Evolutionary conservation across 1,140 invertebrate species (phyloP).

Genomic region (Trichonephila clavata): DNA sequence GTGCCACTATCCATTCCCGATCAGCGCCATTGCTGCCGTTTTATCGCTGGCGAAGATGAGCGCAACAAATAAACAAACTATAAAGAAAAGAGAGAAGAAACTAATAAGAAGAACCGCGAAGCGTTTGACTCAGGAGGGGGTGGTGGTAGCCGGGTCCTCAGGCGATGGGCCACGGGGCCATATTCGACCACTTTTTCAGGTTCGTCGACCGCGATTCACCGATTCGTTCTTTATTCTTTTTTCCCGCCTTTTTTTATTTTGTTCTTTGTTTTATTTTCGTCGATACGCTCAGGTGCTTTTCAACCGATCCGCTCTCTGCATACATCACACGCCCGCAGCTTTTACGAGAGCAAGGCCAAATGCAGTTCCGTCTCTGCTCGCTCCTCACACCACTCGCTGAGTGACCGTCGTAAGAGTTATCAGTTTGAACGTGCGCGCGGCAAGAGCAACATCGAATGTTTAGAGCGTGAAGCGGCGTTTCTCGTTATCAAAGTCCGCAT

Average conservation of each 20-base stretch:
- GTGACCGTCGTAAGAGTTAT: not conserved
- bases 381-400: not conserved
- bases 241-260: slow-evolving; percentile 16
- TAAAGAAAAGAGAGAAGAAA: slow-evolving; percentile 11
- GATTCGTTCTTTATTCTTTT: slow-evolving; percentile 41
- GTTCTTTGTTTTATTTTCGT: slow-evolving; percentile 25
- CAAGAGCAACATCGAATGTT: not conserved
- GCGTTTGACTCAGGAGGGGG: slow-evolving; percentile 13
- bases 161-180: slow-evolving; percentile 74
- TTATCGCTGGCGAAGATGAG: not conserved
- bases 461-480: not conserved
- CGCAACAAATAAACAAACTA: slow-evolving; percentile 1
- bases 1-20: not conserved
- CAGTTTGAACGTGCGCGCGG: not conserved
- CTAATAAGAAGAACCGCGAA: slow-evolving; percentile 36
- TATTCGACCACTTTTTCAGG: slow-evolving; percentile 71
- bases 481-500: not conserved
- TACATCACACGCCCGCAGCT: slow-evolving; percentile 46
- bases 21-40: not conserved
- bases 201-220: slow-evolving; percentile 71
- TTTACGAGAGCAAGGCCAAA: slow-evolving; percentile 59
- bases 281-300: slow-evolving; percentile 44
- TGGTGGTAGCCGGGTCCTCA: slow-evolving; percentile 18
- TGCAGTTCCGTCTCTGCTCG: not conserved
- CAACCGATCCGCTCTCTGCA: not conserved